phyloP scores from a whole-genome alignment of 1,140 invertebrate genomes.

The Leptinotarsa undecemlineata region DNA sequence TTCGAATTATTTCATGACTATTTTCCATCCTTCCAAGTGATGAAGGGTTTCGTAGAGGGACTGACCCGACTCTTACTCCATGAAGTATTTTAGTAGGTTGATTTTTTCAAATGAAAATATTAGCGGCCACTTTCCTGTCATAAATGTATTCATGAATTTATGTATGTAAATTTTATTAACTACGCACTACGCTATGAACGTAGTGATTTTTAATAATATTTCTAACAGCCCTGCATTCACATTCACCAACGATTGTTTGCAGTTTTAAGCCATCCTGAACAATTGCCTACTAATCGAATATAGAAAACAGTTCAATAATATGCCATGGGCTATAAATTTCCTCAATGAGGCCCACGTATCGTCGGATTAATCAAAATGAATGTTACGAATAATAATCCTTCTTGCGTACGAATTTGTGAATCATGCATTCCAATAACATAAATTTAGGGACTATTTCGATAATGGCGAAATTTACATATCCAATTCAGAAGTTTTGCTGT shows the following conservation, averaged over 20 bases:
- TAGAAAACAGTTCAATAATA: not conserved
- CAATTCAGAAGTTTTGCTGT: constrained; percentile 3
- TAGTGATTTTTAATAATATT: too few species aligned
- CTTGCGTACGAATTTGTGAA: not conserved
- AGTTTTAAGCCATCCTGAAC: not conserved
- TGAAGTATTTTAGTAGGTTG: too few species aligned
- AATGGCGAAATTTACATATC: not conserved
- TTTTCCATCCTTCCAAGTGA: too few species aligned
- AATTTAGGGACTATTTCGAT: not conserved
- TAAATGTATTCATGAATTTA: too few species aligned
- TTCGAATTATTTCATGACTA: too few species aligned
- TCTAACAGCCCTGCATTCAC: not conserved
- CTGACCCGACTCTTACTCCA: too few species aligned
- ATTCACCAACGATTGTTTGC: not conserved
- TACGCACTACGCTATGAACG: too few species aligned
- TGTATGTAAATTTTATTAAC: too few species aligned
- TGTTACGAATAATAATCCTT: constrained; percentile 2
- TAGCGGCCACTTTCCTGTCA: too few species aligned
- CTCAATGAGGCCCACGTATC: not conserved
- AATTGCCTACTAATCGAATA: not conserved
- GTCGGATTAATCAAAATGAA: constrained; percentile 2
- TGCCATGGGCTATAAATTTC: not conserved
- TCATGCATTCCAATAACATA: not conserved
- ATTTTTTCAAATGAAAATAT: too few species aligned
- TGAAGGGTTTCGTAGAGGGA: too few species aligned